Percentiles rank a stretch among this genome's conserved stretches.
Evolutionary conservation across 2,888 invertebrate species (phyloP).

Genomic region (Archips crataeganus): DNA sequence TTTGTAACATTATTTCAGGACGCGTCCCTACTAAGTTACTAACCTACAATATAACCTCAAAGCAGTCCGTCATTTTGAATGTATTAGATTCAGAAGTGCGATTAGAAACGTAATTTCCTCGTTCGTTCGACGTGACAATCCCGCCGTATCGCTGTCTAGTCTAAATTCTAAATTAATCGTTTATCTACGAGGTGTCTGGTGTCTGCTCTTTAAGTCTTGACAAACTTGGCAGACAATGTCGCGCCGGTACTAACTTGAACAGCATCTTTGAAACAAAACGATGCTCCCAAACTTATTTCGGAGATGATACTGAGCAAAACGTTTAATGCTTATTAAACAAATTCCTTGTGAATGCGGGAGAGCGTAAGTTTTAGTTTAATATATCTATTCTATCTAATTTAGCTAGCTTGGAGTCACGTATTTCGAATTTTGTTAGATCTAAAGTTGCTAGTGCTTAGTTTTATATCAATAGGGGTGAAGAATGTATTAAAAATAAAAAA

Average conservation of each 20-base stretch:
- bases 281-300: conserved; percentile 3
- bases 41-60: conserved; percentile 3
- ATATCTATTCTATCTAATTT: too few species aligned
- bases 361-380: too few species aligned
- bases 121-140: background rate
- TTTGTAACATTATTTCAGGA: background rate
- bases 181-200: conserved; percentile 9
- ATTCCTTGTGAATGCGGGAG: background rate
- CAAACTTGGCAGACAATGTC: conserved; percentile 24
- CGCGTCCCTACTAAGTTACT: background rate
- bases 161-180: background rate
- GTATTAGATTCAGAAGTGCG: conserved; percentile 6
- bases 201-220: background rate
- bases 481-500: too few species aligned
- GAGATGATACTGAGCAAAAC: background rate
- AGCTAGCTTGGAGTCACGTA: too few species aligned
- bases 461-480: too few species aligned
- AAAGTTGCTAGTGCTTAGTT: too few species aligned
- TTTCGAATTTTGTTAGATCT: too few species aligned
- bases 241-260: background rate
- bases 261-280: conserved; percentile 13
- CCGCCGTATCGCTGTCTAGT: conserved; percentile 15
- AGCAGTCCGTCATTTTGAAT: conserved; percentile 3
- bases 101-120: background rate
- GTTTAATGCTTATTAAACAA: background rate